A percentile compares a stretch with the other conserved stretches of the same genome.
phyloP scores from a whole-genome alignment of 2,113 vertebrate species.

The Pungitius pungitius region DNA sequence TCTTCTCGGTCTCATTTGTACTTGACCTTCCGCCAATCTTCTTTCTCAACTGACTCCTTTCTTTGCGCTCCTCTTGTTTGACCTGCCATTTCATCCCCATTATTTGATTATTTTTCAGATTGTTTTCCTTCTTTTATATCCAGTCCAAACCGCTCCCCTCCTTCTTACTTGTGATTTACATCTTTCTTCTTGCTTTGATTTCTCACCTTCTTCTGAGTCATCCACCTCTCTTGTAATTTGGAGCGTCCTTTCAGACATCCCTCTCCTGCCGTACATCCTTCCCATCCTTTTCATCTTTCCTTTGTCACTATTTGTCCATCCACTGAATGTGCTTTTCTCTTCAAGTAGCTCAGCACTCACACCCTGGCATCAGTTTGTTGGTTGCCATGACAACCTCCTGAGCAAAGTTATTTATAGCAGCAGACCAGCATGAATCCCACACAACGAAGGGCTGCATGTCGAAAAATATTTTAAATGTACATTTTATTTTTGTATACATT shows the following conservation, averaged over 20 bases:
- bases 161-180: background rate
- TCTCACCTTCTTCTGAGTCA: background rate
- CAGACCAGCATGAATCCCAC: conserved; percentile 57
- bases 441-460: conserved; percentile 34
- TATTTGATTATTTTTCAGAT: background rate
- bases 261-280: background rate
- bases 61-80: background rate
- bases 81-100: background rate
- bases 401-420: conserved; percentile 74
- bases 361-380: conserved; percentile 74
- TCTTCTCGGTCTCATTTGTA: background rate
- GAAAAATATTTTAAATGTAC: background rate
- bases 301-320: conserved; percentile 26
- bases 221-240: background rate
- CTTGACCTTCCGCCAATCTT: conserved; percentile 18
- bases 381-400: conserved; percentile 71
- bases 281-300: background rate
- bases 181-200: background rate
- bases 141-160: background rate
- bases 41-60: background rate
- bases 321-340: conserved; percentile 34
- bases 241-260: background rate
- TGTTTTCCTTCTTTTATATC: background rate
- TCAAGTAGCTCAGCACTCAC: conserved; percentile 53
- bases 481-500: background rate